Evolutionary conservation across 2,797 vertebrate species (phyloP), one percentile per base, ranked within the genome.

Genomic region (Tokudaia muenninki): DNA sequence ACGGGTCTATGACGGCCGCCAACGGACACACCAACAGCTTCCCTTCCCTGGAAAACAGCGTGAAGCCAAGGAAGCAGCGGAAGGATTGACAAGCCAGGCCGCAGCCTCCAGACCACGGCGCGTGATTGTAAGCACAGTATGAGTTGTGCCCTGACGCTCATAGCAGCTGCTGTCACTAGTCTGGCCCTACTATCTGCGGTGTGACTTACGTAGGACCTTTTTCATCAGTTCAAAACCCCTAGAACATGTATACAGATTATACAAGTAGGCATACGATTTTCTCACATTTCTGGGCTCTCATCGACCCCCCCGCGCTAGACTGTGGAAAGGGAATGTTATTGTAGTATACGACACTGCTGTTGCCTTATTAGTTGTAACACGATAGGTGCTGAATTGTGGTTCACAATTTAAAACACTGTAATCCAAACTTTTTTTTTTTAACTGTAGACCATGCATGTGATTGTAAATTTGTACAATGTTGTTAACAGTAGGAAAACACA

Each of bases 21-120:
- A 99, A 99, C 0, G 99, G 99, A 93, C 99, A 99, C 94, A 98
- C 98, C 97, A 99, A 99, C 79, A 99, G 99, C 95, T 98, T 98
- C 90, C 98, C 98, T 70, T 97, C 99, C 87, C 97, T 96, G 96
- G 99, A 99, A 91, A 98, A 98, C 98, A 98, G 93, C 93, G 95
- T 98, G 78, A 98, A 98, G 97, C 98, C 99, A 87, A 99, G 99
- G 97, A 99, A 99, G 97, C 99, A 98, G 95, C 98, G 99, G 92
- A 98, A 99, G 98, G 99, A 99, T 98, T 99, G 98, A 87, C 84
- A 16, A 98, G 96, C 94, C 77, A 90, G 97, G 96, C 97, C 95
- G 97, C 97, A 94, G 93, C 98, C 97, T 98, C 97, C 97, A 96
- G 97, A 97, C 97, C 98, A 97, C 90, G 96, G 97, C 97, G 97